Percentiles rank a stretch among this genome's conserved stretches.
These are phyloP conservation scores for Geotrypetes seraphini DNA, from an alignment of 2,797 vertebrate genomes.

Conservation along the genomic window DNA sequence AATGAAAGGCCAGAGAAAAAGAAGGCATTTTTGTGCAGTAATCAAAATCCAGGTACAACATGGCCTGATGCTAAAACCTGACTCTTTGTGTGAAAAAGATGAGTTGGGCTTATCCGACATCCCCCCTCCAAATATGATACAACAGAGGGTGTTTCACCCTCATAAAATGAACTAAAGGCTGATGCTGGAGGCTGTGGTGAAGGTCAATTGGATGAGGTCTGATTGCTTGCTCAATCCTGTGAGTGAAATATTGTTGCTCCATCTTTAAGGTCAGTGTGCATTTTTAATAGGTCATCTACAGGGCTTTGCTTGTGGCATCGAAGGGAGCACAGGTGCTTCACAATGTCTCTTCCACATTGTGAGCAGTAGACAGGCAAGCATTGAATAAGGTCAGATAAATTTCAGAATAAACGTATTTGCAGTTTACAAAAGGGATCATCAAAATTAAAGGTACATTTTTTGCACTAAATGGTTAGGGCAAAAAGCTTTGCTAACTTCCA, in stretches of 20 bases:
- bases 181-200: constrained; percentile 52
- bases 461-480: background rate
- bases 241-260: constrained; percentile 52
- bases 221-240: constrained; percentile 47
- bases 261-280: constrained; percentile 51
- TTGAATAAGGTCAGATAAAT: constrained; percentile 28
- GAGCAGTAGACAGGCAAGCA: constrained; percentile 4
- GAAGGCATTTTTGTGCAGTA: constrained; percentile 24
- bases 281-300: constrained; percentile 55
- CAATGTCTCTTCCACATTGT: constrained; percentile 41
- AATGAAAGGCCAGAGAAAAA: too few species aligned
- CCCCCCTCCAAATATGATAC: constrained; percentile 53
- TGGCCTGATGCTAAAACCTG: constrained; percentile 49
- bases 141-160: constrained; percentile 48
- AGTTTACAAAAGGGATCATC: background rate
- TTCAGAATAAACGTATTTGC: constrained; percentile 6
- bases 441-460: constrained; percentile 4
- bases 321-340: constrained; percentile 39
- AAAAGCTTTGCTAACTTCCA: background rate
- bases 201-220: constrained; percentile 54
- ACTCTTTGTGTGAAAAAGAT: constrained; percentile 40
- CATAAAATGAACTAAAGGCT: constrained; percentile 61
- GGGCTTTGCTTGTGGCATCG: constrained; percentile 48
- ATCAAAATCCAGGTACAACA: constrained; percentile 28
- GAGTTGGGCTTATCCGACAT: constrained; percentile 54